Base-by-base conservation (phyloP, 2,888 invertebrate genomes). In the Thymelicus sylvestris region DNA sequence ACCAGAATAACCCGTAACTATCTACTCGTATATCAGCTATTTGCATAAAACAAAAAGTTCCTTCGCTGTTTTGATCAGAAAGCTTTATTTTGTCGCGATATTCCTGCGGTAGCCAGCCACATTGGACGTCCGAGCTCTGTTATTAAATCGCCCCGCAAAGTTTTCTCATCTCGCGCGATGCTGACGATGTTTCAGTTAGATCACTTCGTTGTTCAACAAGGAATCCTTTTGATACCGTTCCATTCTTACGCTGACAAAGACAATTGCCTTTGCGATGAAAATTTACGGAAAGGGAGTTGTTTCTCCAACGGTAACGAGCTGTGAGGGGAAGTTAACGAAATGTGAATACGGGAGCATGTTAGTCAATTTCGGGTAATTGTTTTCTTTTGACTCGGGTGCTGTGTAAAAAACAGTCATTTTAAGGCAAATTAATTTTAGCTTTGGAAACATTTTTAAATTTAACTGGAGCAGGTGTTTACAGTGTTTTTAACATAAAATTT, bases 101-200 rank as follows among this genome's bases (percentile, higher is more conserved):
- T 39, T 39, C 7, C 38, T 31, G 2, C n/a, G 52, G 41, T 66
- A 48, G 44, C 62, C 19, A 15, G 38, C 80, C 81, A 55, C 81
- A 74, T 74, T 75, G 80, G 81, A 81, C 84, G 83, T 84, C 82
- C 80, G 31, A 65, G 78, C 79, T 81, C 75, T 81, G 84, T 90
- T 90, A 92, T 91, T 91, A 91, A 91, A 91, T 91, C 90, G 89
- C 87, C 86, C 82, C 83, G 79, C 76, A 79, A 91, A 91, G 83
- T 91, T 91, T 91, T 89, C 90, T 87, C 91, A 89, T 90, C 86
- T 85, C 83, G 80, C 78, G 84, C 64, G 60, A 31, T 66, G 31
- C 66, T 60, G 65, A 52, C 72, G 60, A 71, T 71, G 59, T 72
- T 73, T 68, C 67, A 38, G 60, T 70, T 65, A 70, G 47, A 65